Percentiles rank a stretch among this genome's conserved stretches.
Conservation (phyloP, 2,113 vertebrate species). For the Nycticorax nycticorax region DNA sequence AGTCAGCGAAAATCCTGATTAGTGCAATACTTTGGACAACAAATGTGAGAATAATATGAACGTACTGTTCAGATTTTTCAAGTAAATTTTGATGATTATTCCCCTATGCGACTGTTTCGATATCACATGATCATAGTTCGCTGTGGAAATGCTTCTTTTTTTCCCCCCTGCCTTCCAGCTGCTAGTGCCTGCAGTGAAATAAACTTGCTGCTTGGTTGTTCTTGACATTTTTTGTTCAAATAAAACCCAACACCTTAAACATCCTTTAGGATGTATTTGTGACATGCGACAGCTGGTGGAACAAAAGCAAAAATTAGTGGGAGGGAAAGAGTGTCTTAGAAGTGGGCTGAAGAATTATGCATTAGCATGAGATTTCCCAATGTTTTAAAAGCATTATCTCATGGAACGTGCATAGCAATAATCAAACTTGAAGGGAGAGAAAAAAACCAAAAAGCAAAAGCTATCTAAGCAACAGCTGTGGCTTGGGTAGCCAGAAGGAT, state of each 20-base stretch:
- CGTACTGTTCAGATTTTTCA: background rate
- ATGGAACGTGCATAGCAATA: background rate
- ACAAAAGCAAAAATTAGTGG: background rate
- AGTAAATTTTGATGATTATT: background rate
- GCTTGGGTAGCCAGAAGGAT: background rate
- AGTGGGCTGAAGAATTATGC: background rate
- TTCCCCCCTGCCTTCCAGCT: background rate
- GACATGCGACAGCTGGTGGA: background rate
- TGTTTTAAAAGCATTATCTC: background rate
- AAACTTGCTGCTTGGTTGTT: background rate
- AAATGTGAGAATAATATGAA: background rate
- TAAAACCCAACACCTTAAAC: background rate
- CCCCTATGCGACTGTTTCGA: background rate
- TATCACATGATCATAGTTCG: background rate
- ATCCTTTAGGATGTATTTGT: background rate
- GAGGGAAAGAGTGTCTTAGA: background rate
- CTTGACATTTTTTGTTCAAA: background rate
- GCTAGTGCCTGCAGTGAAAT: background rate
- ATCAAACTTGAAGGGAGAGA: background rate
- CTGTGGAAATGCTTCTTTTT: background rate
- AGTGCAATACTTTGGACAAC: background rate
- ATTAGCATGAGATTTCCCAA: background rate
- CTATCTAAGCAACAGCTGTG: background rate
- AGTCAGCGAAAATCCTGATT: background rate
- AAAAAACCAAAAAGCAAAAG: background rate